Base-by-base conservation (phyloP, 2,113 vertebrate species). In the Oreochromis spilurus region DNA sequence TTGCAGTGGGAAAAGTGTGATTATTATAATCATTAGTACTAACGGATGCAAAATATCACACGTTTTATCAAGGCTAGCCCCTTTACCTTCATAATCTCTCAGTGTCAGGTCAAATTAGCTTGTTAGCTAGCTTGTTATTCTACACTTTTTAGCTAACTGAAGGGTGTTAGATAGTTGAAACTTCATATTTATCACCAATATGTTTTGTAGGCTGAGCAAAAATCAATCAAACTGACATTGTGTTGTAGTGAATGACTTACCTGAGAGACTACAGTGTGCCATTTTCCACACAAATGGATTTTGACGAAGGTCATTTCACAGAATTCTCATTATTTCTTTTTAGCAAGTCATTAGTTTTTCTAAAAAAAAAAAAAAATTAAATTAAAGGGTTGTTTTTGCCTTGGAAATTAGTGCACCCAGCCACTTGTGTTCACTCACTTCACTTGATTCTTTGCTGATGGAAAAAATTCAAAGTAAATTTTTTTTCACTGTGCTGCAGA, bases 241-340 rank as follows among this genome's bases (percentile, higher is more conserved):
- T 45, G 13, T 21, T 70, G 29, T 26, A 4, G 29, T n/a, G 65
- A 84, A 55, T 17, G 78, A 90, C 72, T 81, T 84, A 78, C 83
- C 53, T 79, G 72, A 4, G 19, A 26, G 45, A 55, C 1, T 48
- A 5, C 3, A 43, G 81, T 55, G 72, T 65, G 36, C 60, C 17
- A 6, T 82, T 84, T 75, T 79, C 62, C 38, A 78, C 43, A 62
- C 55, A 85, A 86, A 91, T 88, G 55, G 83, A 79, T 83, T 81
- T 87, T 85, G 40, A 86, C 79, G 58, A 84, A 82, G 85, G 83
- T 89, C 67, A 81, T 79, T 90, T 86, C 48, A 67, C 72, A 79
- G 54, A 80, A 62, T 91, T 86, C 53, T 88, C 84, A 80, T 88
- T 82, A 80, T 82, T 81, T 83, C 34, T 85, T 87, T 88, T 84